Conservation (phyloP, 2,888 invertebrate genomes). For the Tenthredo distinguenda region DNA sequence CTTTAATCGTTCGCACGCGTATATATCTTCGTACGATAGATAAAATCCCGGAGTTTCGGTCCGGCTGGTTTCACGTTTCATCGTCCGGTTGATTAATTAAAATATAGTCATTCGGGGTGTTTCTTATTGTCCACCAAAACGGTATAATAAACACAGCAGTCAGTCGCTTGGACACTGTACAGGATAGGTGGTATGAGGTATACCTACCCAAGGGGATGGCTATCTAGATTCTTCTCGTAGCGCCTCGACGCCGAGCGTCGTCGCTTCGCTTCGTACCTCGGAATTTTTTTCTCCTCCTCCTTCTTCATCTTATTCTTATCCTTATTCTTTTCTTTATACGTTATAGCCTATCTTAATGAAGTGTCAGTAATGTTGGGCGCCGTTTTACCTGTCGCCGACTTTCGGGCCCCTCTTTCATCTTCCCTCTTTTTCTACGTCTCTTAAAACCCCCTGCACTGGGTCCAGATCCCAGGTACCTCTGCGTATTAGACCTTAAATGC, state of each 20-base stretch:
- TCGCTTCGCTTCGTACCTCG: not conserved
- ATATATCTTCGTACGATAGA: not conserved
- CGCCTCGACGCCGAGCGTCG: slow-evolving; percentile 17
- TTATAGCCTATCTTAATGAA: slow-evolving; percentile 64
- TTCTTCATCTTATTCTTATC: not conserved
- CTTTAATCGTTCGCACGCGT: not conserved
- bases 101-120: slow-evolving; percentile 6
- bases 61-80: not conserved
- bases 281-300: not conserved
- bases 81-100: slow-evolving; percentile 39
- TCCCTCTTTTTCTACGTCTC: not conserved
- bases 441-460: not conserved
- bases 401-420: slow-evolving; percentile 22
- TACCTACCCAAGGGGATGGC: not conserved
- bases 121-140: slow-evolving; percentile 21
- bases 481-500: slow-evolving; percentile 26
- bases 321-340: not conserved
- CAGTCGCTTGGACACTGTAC: not conserved
- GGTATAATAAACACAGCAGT: not conserved
- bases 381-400: slow-evolving; percentile 51
- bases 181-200: no score
- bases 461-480: slow-evolving; percentile 20
- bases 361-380: slow-evolving; percentile 63
- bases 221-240: slow-evolving; percentile 57
- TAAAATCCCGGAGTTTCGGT: no score